Evolutionary conservation across 2,888 invertebrate species (phyloP), one percentile per base, ranked within the genome.

Genomic region (Coecobrya sp.): DNA sequence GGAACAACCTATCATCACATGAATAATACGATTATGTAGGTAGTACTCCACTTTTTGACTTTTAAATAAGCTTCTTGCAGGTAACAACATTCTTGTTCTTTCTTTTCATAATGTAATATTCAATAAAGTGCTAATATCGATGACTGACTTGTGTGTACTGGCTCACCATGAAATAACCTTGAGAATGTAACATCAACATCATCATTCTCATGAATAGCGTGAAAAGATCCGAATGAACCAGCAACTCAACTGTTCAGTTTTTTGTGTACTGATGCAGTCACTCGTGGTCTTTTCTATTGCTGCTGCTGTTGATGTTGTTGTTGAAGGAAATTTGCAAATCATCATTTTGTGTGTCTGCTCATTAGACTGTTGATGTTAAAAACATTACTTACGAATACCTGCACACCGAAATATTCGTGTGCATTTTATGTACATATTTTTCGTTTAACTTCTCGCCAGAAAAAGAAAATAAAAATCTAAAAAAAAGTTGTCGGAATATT

Each of bases 311-410:
- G 52, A 45, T 36, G 30, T 42, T n/a, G 65, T 30, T 70, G 89
- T 82, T 82, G 70, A 27, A 89, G 25, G 82, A 68, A 89, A 89
- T 89, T 89, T 82, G 89, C 70, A 89, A 85, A 89, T 68, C 89
- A 89, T 89, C 65, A 70, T 88, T 79, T 79, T 68, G 45, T 89
- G 52, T 89, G 52, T 5, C n/a, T 89, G 70, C 89, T 89, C 89
- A 89, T 89, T 89, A 89, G 89, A 89, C 30, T 49, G 22, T 52
- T 52, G 52, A 13, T 70, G 82, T 82, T 68, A 89, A 89, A 88
- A 79, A 52, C 22, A 59, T 59, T 1, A 7, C n/a, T n/a, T n/a
- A 36, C 36, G 36, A 36, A 36, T 36, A 36, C 36, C 36, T 36
- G 82, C 59, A 82, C 30, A 55, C 59, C 59, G 59, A 81, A 52